phyloP scores from a whole-genome alignment of 2,113 vertebrate genomes.

The Xerus inauris region DNA sequence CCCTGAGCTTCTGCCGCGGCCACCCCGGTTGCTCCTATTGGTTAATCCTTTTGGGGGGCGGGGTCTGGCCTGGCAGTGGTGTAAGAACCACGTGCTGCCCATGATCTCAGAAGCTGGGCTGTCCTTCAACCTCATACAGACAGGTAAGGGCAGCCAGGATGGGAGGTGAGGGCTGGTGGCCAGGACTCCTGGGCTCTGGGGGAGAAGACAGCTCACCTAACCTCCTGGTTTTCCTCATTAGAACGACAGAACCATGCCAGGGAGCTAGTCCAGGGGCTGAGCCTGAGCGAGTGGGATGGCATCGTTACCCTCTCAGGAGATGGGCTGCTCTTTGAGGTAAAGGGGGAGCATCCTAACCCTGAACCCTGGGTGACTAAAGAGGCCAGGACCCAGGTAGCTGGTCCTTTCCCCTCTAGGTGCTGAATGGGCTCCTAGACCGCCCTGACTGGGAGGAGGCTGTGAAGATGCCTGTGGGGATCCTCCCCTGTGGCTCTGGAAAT shows the following conservation, averaged over 20 bases:
- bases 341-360: neutral
- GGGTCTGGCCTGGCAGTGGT: conserved; percentile 93
- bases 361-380: neutral
- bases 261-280: conserved; percentile 91
- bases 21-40: conserved; percentile 91
- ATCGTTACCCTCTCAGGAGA: conserved; percentile 93
- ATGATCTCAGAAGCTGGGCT: conserved; percentile 95
- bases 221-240: conserved; percentile 57
- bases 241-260: conserved; percentile 93
- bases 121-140: conserved; percentile 95
- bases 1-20: conserved; percentile 89
- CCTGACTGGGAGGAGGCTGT: conserved; percentile 95
- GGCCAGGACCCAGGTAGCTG: neutral
- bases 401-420: conserved; percentile 86
- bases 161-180: too few species aligned
- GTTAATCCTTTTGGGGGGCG: conserved; percentile 94
- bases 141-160: conserved; percentile 83
- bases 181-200: neutral
- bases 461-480: conserved; percentile 92
- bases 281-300: conserved; percentile 92
- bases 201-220: neutral
- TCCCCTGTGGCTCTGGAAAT: conserved; percentile 95
- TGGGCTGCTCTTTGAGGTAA: conserved; percentile 93
- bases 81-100: conserved; percentile 92
- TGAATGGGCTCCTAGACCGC: conserved; percentile 93